These are phyloP conservation scores for Microplitis demolitor DNA, from an alignment of 1,140 invertebrate species.

Conservation along the genomic window DNA sequence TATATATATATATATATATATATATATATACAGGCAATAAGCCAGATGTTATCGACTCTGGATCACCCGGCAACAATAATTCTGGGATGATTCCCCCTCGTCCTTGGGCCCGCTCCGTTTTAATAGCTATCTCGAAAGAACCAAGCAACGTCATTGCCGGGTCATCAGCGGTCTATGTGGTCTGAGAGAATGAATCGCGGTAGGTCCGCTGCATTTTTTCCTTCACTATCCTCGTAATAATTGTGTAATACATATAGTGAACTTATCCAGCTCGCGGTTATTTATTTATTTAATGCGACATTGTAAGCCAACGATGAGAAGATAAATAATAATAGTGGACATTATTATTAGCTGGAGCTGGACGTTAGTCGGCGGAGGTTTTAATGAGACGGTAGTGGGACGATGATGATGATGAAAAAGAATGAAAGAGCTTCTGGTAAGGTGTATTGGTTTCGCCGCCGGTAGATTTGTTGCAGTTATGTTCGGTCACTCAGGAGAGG, in stretches of 20 bases:
- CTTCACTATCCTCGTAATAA: too few species aligned
- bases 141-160: not conserved
- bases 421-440: not conserved
- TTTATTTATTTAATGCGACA: too few species aligned
- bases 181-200: not conserved
- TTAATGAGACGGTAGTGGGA: too few species aligned
- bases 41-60: constrained; percentile 17
- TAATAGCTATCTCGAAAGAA: not conserved
- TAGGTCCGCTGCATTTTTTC: too few species aligned
- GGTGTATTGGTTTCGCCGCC: not conserved
- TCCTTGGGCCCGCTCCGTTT: not conserved
- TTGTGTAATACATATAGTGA: too few species aligned
- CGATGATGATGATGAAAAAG: too few species aligned
- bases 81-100: not conserved
- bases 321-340: too few species aligned
- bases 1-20: not conserved
- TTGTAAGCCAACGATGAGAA: too few species aligned
- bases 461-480: not conserved
- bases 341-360: too few species aligned
- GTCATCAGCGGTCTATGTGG: not conserved
- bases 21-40: not conserved
- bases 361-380: too few species aligned
- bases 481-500: constrained; percentile 19
- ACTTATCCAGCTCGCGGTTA: too few species aligned
- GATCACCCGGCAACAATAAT: constrained; percentile 14